A percentile compares a stretch with the other conserved stretches of the same genome.
These are phyloP conservation scores for Pachycephala philippinensis DNA, from an alignment of 2,113 vertebrate genomes.

Conservation along the genomic window DNA sequence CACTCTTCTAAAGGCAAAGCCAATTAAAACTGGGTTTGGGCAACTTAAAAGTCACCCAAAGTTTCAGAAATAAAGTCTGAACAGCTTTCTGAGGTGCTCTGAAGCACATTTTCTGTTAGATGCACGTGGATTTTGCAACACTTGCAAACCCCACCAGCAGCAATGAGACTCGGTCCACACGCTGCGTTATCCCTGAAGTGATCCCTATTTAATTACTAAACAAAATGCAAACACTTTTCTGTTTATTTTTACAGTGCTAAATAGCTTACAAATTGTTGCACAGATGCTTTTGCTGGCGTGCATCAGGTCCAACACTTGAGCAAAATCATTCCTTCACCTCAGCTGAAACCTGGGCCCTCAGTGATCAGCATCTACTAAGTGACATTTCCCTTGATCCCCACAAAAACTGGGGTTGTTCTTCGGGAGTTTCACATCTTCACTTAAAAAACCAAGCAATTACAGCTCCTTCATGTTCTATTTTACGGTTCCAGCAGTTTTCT, in stretches of 20 bases:
- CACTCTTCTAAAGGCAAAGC: neutral
- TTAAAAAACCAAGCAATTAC: neutral
- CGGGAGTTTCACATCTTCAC: neutral
- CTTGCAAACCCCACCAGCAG: neutral
- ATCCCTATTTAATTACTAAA: neutral
- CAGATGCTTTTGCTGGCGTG: neutral
- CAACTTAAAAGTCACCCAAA: neutral
- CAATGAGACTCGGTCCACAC: neutral
- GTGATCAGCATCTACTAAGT: neutral
- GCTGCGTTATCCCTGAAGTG: neutral
- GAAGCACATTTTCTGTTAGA: neutral
- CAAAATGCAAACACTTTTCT: neutral
- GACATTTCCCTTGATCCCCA: neutral
- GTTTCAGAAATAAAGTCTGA: neutral
- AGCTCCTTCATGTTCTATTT: neutral
- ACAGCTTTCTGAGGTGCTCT: neutral
- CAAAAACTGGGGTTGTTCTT: neutral
- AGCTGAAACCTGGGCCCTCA: neutral
- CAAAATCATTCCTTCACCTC: neutral
- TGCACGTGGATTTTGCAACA: neutral
- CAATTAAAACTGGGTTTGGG: neutral
- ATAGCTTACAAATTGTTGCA: neutral
- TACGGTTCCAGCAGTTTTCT: neutral
- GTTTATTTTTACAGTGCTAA: neutral
- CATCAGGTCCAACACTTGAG: neutral